These are phyloP conservation scores for Origma solitaria DNA, from an alignment of 2,113 vertebrate species.

Conservation along the genomic window DNA sequence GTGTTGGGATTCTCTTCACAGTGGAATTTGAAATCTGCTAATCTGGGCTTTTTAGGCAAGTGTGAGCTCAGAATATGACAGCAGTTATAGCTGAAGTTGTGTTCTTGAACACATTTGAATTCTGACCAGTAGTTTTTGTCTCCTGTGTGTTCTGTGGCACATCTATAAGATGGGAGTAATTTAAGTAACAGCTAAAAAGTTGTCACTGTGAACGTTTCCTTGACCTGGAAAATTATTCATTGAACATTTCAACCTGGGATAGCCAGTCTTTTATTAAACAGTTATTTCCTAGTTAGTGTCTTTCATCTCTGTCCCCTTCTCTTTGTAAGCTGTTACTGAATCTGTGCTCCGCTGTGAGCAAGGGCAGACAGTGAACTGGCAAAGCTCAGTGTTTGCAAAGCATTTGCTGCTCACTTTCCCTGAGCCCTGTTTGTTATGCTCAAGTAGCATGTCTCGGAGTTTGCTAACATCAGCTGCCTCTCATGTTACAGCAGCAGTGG, in stretches of 20 bases:
- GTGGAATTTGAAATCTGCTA: background rate
- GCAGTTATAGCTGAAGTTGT: background rate
- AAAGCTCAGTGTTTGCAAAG: background rate
- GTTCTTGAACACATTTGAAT: background rate
- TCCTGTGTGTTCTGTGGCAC: background rate
- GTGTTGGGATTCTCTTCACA: background rate
- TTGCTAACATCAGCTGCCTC: background rate
- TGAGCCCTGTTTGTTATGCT: background rate
- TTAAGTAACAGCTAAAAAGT: background rate
- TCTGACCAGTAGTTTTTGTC: background rate
- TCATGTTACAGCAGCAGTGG: background rate
- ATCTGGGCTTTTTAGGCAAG: background rate
- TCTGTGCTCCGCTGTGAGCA: background rate
- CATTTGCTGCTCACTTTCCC: background rate
- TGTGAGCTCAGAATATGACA: background rate
- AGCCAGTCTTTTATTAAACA: background rate
- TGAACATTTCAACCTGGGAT: background rate
- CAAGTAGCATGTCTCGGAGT: background rate
- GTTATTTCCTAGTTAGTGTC: accelerated
- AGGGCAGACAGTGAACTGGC: background rate
- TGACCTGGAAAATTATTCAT: background rate
- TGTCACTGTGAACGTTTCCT: background rate
- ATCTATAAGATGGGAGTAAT: background rate
- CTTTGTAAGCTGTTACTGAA: background rate
- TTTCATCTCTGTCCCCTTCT: background rate